Base-by-base conservation (phyloP, 2,113 vertebrate genomes). In the Dasyornis broadbenti region DNA sequence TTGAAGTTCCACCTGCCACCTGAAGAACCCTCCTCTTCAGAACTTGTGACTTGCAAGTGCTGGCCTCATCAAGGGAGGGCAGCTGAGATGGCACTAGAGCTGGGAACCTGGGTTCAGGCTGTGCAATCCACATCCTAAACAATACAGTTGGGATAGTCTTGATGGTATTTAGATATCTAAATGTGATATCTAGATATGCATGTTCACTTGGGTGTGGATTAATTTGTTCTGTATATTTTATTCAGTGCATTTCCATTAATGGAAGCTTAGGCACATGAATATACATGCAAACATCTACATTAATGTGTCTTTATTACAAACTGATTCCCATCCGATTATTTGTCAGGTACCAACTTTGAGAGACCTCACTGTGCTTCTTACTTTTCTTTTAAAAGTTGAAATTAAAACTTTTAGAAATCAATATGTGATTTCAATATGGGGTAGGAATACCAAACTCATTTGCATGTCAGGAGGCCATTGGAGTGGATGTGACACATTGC, bases 21-120 rank as follows among this genome's bases (percentile, higher is more conserved):
- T 35, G 45, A 61, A 64, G 31, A 33, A 40, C 19, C 52, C 27
- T 4, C 4, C 7, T 7, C 28, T 72, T 52, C 65, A 71, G 3
- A 8, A 24, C 22, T 15, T 65, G 22, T 31, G 50, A n/a, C 40
- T n/a, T 75, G 10, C 5, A 7, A 10, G 4, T 7, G 20, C 9
- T 64, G 40, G 21, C 14, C 12, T 91, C 27, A 14, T 49, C 12
- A 59, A 54, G n/a, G 33, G 7, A 75, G 8, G 21, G 14, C 7
- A 33, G 21, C 27, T 0, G 2, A 63, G 35, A n/a, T 26, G 24
- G 6, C 33, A 39, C 13, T 40, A 3, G 0, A 27, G 9, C 30
- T 56, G 37, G 44, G 72, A 86, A 68, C 4, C 16, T 57, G 9
- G n/a, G 21, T 20, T 83, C 15, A 40, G 49, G 15, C 26, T 54